A percentile compares a stretch with the other conserved stretches of the same genome.
Conservation (phyloP, 2,888 invertebrate species). For the Apotomis turbidana region DNA sequence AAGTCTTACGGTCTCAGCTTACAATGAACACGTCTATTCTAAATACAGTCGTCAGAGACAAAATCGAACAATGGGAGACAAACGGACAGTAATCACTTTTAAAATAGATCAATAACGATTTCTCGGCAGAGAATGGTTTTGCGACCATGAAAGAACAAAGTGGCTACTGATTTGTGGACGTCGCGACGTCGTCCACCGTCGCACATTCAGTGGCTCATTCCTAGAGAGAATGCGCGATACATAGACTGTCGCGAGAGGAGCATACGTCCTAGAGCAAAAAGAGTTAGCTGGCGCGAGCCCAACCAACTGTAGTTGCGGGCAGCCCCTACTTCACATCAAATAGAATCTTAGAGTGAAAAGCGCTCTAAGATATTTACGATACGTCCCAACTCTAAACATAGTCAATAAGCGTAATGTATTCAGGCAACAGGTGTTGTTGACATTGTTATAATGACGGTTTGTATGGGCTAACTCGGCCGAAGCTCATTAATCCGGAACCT, state of each 20-base stretch:
- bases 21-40: conserved; percentile 54
- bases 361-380: conserved; percentile 58
- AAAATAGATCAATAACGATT: conserved; percentile 68
- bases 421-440: conserved; percentile 53
- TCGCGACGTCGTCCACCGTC: conserved; percentile 50
- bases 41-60: conserved; percentile 52
- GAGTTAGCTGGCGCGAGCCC: conserved; percentile 73
- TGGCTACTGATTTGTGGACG: conserved; percentile 78
- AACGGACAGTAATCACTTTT: conserved; percentile 69
- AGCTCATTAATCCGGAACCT: conserved; percentile 13
- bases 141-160: conserved; percentile 76
- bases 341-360: conserved; percentile 65
- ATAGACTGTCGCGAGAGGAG: conserved; percentile 50
- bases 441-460: conserved; percentile 38
- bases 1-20: conserved; percentile 63
- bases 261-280: conserved; percentile 69
- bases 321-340: conserved; percentile 77
- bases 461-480: conserved; percentile 15
- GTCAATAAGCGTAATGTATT: conserved; percentile 52
- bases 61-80: conserved; percentile 64
- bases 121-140: conserved; percentile 61
- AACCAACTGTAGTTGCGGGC: conserved; percentile 72
- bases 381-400: conserved; percentile 51
- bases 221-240: conserved; percentile 62
- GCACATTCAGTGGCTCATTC: conserved; percentile 70